Evolutionary conservation across 2,888 invertebrate species (phyloP).

Genomic region (Lycocerus yunnanus): DNA sequence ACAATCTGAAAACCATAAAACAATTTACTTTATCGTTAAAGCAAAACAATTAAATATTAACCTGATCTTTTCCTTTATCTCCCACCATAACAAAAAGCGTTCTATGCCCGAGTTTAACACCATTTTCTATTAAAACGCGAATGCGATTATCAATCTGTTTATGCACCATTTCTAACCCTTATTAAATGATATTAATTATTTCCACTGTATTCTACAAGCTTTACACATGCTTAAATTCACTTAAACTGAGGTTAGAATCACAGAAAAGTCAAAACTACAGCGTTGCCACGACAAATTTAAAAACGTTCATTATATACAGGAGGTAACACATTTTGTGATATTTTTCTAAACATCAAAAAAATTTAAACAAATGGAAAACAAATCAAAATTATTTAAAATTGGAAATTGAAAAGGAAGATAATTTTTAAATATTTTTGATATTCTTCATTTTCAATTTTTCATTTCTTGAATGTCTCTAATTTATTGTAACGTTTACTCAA

Average conservation of each 20-base stretch:
- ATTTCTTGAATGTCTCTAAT: too few species aligned
- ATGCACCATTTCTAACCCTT: slow-evolving; percentile 72
- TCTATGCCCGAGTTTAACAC: slow-evolving; percentile 86
- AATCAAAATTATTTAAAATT: too few species aligned
- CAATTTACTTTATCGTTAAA: slow-evolving; percentile 1
- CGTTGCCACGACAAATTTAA: neutral
- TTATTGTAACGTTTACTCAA: too few species aligned
- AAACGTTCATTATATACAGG: neutral
- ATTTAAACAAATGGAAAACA: too few species aligned
- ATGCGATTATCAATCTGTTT: slow-evolving; percentile 98
- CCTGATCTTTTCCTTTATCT: slow-evolving; percentile 95
- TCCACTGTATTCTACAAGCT: neutral
- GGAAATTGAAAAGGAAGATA: too few species aligned
- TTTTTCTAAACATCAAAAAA: too few species aligned
- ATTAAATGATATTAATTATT: neutral
- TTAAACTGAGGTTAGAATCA: neutral
- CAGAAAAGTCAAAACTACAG: neutral
- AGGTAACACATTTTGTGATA: too few species aligned
- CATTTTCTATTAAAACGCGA: slow-evolving; percentile 95
- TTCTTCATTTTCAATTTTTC: too few species aligned
- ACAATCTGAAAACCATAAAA: slow-evolving; percentile 74
- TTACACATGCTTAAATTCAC: neutral
- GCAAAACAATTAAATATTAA: neutral
- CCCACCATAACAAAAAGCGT: slow-evolving; percentile 95
- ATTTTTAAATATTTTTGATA: too few species aligned